A percentile compares a stretch with the other conserved stretches of the same genome.
Evolutionary conservation across 92 coral and sea anemone species (phyloP).

Genomic region (Epizoanthus illoricatus): DNA sequence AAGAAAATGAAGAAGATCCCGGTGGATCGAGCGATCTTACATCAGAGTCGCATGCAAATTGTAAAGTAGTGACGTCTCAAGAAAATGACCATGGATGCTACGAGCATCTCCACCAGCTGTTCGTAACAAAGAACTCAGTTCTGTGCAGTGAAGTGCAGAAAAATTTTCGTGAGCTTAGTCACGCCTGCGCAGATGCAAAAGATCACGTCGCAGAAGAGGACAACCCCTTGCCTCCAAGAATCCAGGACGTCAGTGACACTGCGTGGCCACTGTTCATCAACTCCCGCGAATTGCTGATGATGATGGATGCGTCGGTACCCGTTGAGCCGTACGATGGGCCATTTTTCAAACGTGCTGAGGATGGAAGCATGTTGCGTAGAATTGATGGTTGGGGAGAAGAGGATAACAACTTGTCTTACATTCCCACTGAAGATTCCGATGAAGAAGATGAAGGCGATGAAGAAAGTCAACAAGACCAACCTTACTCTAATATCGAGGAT

Average conservation of each 20-base stretch:
- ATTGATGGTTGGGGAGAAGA: constrained; percentile 97
- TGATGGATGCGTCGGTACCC: constrained; percentile 93
- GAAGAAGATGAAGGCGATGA: constrained; percentile 70
- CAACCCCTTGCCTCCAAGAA: constrained; percentile 59
- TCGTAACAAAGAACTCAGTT: constrained; percentile 92
- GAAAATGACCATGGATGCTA: constrained; percentile 24
- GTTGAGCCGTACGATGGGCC: constrained; percentile 48
- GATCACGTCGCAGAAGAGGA: constrained; percentile 51
- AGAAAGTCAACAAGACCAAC: constrained; percentile 51
- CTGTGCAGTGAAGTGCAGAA: constrained; percentile 93
- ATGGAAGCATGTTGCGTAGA: constrained; percentile 74
- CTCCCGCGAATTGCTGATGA: constrained; percentile 83
- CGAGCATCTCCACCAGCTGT: constrained; percentile 92
- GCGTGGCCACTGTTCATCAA: constrained; percentile 92
- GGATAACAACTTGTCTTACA: constrained; percentile 68
- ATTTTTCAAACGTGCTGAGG: constrained; percentile 73
- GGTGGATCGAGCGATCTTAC: neutral
- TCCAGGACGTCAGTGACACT: constrained; percentile 70
- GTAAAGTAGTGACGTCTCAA: constrained; percentile 3
- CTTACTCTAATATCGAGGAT: constrained; percentile 30
- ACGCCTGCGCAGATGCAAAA: constrained; percentile 73
- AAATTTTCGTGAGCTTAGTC: constrained; percentile 85
- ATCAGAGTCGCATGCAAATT: constrained; percentile 7
- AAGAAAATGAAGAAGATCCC: neutral
- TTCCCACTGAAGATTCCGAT: constrained; percentile 66